phyloP scores from a whole-genome alignment of 2,113 vertebrate species.

The Anguilla rostrata region DNA sequence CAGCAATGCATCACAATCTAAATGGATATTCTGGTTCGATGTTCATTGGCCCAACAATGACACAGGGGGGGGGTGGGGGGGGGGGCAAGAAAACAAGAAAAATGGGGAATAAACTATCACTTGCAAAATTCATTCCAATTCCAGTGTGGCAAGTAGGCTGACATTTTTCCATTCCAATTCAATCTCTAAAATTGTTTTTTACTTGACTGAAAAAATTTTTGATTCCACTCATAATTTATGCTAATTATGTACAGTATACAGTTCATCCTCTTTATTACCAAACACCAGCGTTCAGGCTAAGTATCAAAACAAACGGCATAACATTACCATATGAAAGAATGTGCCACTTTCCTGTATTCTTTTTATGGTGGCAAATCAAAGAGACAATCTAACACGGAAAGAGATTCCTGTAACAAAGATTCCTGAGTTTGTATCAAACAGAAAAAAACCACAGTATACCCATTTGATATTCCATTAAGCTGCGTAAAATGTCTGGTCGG shows the following conservation, averaged over 20 bases:
- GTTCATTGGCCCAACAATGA: too few relatives aligned
- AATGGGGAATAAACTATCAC: not conserved
- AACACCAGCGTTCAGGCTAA: not conserved
- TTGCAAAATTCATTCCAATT: not conserved
- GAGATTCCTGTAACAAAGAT: not conserved
- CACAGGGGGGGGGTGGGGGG: too few relatives aligned
- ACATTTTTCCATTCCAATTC: not conserved
- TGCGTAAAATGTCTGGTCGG: not conserved
- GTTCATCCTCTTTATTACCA: not conserved
- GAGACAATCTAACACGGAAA: not conserved
- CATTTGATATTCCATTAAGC: not conserved
- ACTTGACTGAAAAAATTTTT: not conserved
- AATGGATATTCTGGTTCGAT: too few relatives aligned
- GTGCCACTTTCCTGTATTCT: not conserved
- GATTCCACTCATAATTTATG: not conserved
- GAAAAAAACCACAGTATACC: not conserved
- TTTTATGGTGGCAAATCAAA: not conserved
- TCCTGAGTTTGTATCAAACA: not conserved
- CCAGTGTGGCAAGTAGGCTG: not conserved
- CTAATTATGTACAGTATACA: not conserved
- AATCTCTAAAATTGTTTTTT: not conserved
- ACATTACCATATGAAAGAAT: not conserved
- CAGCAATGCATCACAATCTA: too few relatives aligned
- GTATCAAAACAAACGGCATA: not conserved
- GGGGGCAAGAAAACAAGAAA: not conserved